Conservation (phyloP, 2,888 invertebrate species). For the Pammene aurita region DNA sequence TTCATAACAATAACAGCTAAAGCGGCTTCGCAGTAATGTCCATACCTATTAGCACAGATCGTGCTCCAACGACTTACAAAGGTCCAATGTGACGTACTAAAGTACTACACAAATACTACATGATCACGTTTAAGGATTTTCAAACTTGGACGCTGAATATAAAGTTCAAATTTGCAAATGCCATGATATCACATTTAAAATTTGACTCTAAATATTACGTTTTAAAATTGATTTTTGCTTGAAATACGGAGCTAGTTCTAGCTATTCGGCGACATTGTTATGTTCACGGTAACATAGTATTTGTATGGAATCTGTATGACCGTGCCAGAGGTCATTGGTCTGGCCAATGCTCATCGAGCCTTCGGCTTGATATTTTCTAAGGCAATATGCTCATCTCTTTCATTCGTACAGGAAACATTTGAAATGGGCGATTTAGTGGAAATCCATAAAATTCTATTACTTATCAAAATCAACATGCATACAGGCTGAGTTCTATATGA, state of each 20-base stretch:
- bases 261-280: not conserved
- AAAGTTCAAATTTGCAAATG: conserved; percentile 3
- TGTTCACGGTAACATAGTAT: not conserved
- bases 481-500: no score
- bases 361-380: not conserved
- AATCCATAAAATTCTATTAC: no score
- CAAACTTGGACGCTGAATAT: not conserved
- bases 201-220: not conserved
- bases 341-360: not conserved
- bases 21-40: conserved; percentile 9
- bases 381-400: not conserved
- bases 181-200: not conserved
- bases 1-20: conserved; percentile 14
- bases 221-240: not conserved
- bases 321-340: conserved; percentile 23
- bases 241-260: not conserved
- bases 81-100: conserved; percentile 7
- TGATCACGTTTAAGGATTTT: not conserved
- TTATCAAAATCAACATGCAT: no score
- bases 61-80: not conserved
- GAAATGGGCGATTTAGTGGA: not conserved
- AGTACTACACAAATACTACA: not conserved
- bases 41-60: conserved; percentile 19
- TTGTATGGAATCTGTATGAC: conserved; percentile 19
- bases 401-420: not conserved